Evolutionary conservation across 2,113 vertebrate species (phyloP).

Genomic region (Chloropsis cyanopogon): DNA sequence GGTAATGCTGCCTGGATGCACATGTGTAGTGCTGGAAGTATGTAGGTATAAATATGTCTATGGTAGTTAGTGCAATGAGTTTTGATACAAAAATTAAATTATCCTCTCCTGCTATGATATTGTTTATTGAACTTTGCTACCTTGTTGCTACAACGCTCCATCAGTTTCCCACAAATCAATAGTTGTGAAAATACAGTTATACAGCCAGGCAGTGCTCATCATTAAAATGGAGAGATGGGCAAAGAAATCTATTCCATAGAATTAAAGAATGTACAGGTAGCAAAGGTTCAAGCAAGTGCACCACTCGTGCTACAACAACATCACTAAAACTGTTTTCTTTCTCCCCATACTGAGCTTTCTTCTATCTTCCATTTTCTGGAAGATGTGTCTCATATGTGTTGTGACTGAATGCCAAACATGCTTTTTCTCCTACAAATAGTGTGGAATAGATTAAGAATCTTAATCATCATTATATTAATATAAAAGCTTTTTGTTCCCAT

Average conservation of each 20-base stretch:
- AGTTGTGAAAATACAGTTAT: neutral
- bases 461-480: neutral
- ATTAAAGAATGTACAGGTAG: neutral
- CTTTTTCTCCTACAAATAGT: neutral
- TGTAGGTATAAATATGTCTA: neutral
- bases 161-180: neutral
- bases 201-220: neutral
- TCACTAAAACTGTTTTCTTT: neutral
- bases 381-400: neutral
- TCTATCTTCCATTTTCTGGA: neutral
- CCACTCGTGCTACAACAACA: neutral
- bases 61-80: neutral
- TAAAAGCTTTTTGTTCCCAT: constrained; percentile 25
- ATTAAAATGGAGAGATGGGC: neutral
- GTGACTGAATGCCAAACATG: neutral
- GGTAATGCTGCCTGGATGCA: neutral
- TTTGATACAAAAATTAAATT: neutral
- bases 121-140: neutral
- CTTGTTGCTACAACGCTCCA: neutral
- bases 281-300: neutral
- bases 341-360: neutral
- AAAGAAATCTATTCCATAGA: neutral
- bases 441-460: neutral
- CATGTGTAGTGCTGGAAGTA: neutral
- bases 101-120: neutral